A percentile compares a stretch with the other conserved stretches of the same genome.
These are phyloP conservation scores for Laterallus jamaicensis DNA, from an alignment of 2,113 vertebrate genomes.

Conservation along the genomic window DNA sequence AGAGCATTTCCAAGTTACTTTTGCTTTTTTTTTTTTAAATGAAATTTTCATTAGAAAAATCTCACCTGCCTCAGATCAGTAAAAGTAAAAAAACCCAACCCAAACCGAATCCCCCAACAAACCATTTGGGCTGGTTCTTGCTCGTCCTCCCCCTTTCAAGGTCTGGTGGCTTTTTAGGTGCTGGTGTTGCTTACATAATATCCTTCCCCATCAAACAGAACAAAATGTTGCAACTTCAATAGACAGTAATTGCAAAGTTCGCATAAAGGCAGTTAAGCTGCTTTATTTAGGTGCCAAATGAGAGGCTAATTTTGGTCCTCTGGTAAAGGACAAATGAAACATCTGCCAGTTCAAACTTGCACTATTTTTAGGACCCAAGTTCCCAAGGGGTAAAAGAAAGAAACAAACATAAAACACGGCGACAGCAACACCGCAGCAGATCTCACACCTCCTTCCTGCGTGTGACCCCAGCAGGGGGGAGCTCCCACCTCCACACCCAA, in stretches of 20 bases:
- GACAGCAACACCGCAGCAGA: not conserved
- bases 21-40: not conserved
- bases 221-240: slow-evolving; percentile 36
- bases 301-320: slow-evolving; percentile 78
- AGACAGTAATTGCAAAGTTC: slow-evolving; percentile 66
- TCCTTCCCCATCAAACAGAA: slow-evolving; percentile 15
- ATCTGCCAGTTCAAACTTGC: slow-evolving; percentile 74
- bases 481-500: not conserved
- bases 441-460: not conserved
- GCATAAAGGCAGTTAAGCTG: slow-evolving; percentile 61
- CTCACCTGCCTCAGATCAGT: not conserved
- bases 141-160: not conserved
- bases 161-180: slow-evolving; percentile 21
- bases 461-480: not conserved
- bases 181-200: not conserved
- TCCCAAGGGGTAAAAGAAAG: slow-evolving; percentile 47
- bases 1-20: slow-evolving; percentile 20
- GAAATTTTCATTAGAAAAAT: not conserved
- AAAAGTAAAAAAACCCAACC: not conserved
- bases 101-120: not conserved
- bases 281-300: slow-evolving; percentile 79
- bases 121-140: not conserved
- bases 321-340: slow-evolving; percentile 75
- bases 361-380: slow-evolving; percentile 74
- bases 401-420: not conserved